phyloP scores from a whole-genome alignment of 64 coral and sea anemone species.

The Hydrozoanthus tunicans region DNA sequence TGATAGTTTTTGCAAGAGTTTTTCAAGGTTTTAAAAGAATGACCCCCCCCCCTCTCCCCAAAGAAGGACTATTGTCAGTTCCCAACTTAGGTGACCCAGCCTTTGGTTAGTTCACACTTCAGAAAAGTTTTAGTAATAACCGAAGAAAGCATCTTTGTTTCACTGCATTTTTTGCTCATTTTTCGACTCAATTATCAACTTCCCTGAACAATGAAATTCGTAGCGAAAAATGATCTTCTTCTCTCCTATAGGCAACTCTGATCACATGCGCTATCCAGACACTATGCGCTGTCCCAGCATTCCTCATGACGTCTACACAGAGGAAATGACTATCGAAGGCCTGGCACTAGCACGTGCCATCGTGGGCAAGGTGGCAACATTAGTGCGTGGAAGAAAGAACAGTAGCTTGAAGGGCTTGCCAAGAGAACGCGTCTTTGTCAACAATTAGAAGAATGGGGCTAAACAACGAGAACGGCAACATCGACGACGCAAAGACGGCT shows the following conservation, averaged over 20 bases:
- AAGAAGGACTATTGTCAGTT: too few species aligned
- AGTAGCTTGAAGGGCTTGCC: background rate
- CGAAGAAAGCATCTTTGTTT: too few species aligned
- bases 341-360: constrained; percentile 40
- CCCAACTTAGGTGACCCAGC: too few species aligned
- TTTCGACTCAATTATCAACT: background rate
- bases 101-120: too few species aligned
- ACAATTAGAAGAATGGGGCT: too few species aligned
- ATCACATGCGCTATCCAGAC: constrained; percentile 80
- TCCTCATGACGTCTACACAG: constrained; percentile 68
- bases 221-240: background rate
- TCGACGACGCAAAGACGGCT: too few species aligned
- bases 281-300: constrained; percentile 55
- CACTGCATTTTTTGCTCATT: too few species aligned
- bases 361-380: constrained; percentile 19
- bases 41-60: too few species aligned
- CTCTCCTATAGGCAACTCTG: constrained; percentile 45
- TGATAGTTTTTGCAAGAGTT: too few species aligned
- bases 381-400: constrained; percentile 1
- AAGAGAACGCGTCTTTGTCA: background rate
- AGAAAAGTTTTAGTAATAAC: too few species aligned
- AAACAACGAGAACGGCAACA: too few species aligned
- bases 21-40: too few species aligned
- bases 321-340: constrained; percentile 36
- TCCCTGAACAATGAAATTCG: background rate